Base-by-base conservation (phyloP, 2,113 vertebrate species). In the Tricholaema leucomelas region DNA sequence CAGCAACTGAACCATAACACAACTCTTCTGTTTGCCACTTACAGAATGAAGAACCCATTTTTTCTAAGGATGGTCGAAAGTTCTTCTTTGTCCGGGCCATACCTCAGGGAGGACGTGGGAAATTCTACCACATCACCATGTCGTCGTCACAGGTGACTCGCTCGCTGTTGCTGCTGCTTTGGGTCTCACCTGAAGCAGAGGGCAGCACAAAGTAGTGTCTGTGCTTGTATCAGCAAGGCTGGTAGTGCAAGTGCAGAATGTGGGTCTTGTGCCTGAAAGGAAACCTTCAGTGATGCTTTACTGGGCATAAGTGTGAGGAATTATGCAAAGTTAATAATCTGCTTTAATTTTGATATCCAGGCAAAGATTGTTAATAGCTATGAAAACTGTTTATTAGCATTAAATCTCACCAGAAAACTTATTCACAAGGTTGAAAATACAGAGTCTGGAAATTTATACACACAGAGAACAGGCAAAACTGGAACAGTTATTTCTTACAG, bases 101-200 rank as follows among this genome's bases (percentile, higher is more conserved):
- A 93, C 99, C 98, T 4, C 99, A 99, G 86, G 98, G 99, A 28
- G 99, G 99, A 4, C 95, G 98, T 1, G 99, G 99, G 2, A 99
- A 99, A 46, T 99, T 99, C 97, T 98, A 98, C 82, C 99, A 99
- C 93, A 98, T 99, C 27, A 97, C 98, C 30, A 98, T 99, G 98
- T 98, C 98, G 0, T 98, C 98, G 0, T 98, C 99, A 33, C 98
- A 99, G 98, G 99, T 99, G 87, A 85, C 19, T 31, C 30, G 3
- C 50, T 48, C 3, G 0, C 52, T 63, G 23, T 12, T 25, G 42
- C 28, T 2, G 1, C 66, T 84, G n/a, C 38, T 75, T 35, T 6
- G 17, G 52, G 5, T 35, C 48, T 76, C 59, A 33, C 58, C 42
- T 28, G 40, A 14, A 58, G n/a, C 31, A 82, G 31, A 18, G 58